These are phyloP conservation scores for Daphoenositta chrysoptera DNA, from an alignment of 2,113 vertebrate genomes.

Conservation along the genomic window DNA sequence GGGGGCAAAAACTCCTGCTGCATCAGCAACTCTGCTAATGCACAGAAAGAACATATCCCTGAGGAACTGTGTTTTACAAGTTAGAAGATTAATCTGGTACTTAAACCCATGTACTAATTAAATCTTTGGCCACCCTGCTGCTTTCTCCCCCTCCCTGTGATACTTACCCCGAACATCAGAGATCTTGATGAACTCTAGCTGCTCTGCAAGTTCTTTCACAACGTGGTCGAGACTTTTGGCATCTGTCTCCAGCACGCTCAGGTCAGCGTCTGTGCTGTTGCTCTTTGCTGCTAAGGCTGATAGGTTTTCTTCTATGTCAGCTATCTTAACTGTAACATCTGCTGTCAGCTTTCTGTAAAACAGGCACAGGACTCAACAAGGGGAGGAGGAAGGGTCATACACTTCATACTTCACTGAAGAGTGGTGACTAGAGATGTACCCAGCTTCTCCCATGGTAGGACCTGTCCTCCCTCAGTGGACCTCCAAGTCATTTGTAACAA, in stretches of 20 bases:
- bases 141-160: not conserved
- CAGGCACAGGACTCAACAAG: not conserved
- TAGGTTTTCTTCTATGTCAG: slow-evolving; percentile 79
- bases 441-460: not conserved
- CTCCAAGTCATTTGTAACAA: slow-evolving; percentile 4
- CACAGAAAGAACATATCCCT: not conserved
- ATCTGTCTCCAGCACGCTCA: slow-evolving; percentile 77
- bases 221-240: slow-evolving; percentile 81
- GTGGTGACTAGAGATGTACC: not conserved
- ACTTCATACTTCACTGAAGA: not conserved
- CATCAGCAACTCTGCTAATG: not conserved
- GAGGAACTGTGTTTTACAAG: not conserved
- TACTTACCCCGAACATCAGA: slow-evolving; percentile 89
- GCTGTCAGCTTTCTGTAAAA: slow-evolving; percentile 82
- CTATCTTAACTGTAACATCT: slow-evolving; percentile 80
- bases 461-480: not conserved
- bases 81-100: not conserved
- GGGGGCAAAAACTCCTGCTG: not conserved
- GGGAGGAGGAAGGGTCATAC: not conserved
- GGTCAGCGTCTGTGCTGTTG: slow-evolving; percentile 70
- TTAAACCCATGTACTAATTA: not conserved
- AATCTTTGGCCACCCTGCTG: not conserved
- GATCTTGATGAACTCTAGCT: slow-evolving; percentile 94
- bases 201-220: slow-evolving; percentile 84
- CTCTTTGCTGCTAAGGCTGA: slow-evolving; percentile 68